A percentile compares a stretch with the other conserved stretches of the same genome.
These are phyloP conservation scores for Melolontha melolontha DNA, from an alignment of 2,888 invertebrate species.

Conservation along the genomic window DNA sequence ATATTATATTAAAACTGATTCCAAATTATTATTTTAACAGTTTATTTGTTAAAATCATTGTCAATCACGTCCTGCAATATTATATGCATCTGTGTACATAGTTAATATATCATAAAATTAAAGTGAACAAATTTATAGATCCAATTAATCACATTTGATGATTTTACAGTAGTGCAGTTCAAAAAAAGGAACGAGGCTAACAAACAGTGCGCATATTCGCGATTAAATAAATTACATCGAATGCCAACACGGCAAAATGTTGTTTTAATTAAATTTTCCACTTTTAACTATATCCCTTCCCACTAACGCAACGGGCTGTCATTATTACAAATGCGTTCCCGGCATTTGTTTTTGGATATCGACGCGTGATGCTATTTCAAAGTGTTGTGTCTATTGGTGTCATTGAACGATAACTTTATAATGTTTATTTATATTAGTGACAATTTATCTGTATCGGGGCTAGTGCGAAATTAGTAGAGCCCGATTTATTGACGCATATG, in stretches of 20 bases:
- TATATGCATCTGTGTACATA: conserved; percentile 21
- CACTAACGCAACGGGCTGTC: too few relatives aligned
- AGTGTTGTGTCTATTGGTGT: not conserved
- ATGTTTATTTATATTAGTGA: conserved; percentile 1
- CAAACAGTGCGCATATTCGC: not conserved
- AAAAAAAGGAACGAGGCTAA: not conserved
- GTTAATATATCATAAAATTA: conserved; percentile 42
- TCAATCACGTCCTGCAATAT: too few relatives aligned
- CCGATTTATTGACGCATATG: too few relatives aligned
- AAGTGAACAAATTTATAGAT: conserved; percentile 37
- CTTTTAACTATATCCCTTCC: not conserved
- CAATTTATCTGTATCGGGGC: conserved; percentile 7
- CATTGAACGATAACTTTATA: conserved; percentile 9
- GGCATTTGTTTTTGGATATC: too few relatives aligned
- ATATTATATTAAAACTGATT: too few relatives aligned
- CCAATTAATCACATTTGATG: conserved; percentile 39
- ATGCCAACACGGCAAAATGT: not conserved
- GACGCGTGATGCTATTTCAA: too few relatives aligned
- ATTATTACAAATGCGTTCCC: too few relatives aligned
- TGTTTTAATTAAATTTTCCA: conserved; percentile 18
- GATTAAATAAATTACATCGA: conserved; percentile 15
- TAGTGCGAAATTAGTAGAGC: too few relatives aligned
- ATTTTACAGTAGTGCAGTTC: conserved; percentile 25
- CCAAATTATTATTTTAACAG: too few relatives aligned
- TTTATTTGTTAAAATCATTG: too few relatives aligned